Conservation (phyloP, 2,888 invertebrate genomes). For the Tipula lateralis region DNA sequence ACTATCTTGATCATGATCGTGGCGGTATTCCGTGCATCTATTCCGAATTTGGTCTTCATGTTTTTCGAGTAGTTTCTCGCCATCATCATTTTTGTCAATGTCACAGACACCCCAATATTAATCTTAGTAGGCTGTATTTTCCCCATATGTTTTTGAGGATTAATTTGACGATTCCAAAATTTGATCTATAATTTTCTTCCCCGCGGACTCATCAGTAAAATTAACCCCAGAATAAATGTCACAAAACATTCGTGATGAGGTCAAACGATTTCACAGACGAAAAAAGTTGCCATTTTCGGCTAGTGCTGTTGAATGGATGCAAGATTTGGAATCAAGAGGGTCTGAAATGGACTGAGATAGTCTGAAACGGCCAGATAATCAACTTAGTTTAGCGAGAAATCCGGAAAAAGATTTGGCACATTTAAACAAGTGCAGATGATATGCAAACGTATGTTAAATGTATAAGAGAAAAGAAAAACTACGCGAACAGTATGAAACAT, state of each 20-base stretch:
- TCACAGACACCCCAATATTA: too few species aligned
- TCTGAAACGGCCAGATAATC: slow-evolving; percentile 50
- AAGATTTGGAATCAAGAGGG: slow-evolving; percentile 61
- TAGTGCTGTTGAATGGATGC: slow-evolving; percentile 55
- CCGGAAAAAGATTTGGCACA: slow-evolving; percentile 83
- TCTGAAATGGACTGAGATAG: slow-evolving; percentile 61
- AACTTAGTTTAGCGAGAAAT: slow-evolving; percentile 49
- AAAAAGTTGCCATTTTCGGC: slow-evolving; percentile 74
- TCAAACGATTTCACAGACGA: slow-evolving; percentile 83
- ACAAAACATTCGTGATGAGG: slow-evolving; percentile 87
- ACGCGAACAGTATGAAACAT: slow-evolving; percentile 97
- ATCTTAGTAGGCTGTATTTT: too few species aligned
- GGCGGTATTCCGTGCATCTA: too few species aligned
- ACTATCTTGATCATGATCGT: too few species aligned
- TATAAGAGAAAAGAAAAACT: slow-evolving; percentile 91
- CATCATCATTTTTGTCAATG: too few species aligned
- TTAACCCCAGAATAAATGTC: slow-evolving; percentile 92
- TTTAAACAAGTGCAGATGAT: slow-evolving; percentile 96
- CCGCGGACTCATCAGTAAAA: slow-evolving; percentile 73
- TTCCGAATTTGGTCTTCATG: too few species aligned
- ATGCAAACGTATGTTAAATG: slow-evolving; percentile 94
- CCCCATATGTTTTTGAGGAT: too few species aligned
- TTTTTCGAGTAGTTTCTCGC: too few species aligned
- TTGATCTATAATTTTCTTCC: too few species aligned
- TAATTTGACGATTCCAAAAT: too few species aligned